Evolutionary conservation across 2,888 invertebrate species (phyloP), one percentile per base, ranked within the genome.

Genomic region (Ophion ellenae): DNA sequence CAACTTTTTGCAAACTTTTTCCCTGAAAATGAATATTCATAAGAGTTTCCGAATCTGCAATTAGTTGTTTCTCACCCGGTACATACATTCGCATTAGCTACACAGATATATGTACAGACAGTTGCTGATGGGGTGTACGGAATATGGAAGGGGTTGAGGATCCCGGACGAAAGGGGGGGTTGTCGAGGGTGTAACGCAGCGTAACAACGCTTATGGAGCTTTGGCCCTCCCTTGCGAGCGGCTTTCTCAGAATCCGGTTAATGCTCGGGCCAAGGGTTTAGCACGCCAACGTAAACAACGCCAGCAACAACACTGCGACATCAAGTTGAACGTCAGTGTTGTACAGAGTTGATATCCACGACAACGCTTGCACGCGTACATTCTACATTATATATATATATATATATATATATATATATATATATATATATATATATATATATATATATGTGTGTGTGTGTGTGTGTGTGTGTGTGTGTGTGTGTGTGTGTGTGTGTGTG

Each of bases 121-220:
- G 32, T 53, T 61, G 53, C 40, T 59, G 78, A 67, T 64, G 69
- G 59, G 53, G 69, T 80, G 10, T 57, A 71, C 24, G 80, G 73
- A 61, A 73, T 74, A 36, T 75, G n/a, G 47, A 47, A 28, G 10
- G 36, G 75, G 73, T 20, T 36, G 63, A 14, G 67, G 73, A 57
- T 40, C 6, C 40, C 4, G 61, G 78, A 61, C 11, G 40, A 45
- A 67, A 71, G 28, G 70, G 67, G 70, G 70, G 81, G 76, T 66
- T 69, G 74, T 78, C 63, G 83, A 83, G 86, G 77, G 88, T 88
- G 91, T 90, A 92, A 91, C 91, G 90, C 87, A 88, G 90, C 89
- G 90, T 90, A 90, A 90, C 91, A 90, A 90, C 89, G 90, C 91
- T 92, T 89, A 91, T 87, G 90, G 91, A 90, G 91, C 91, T 91